Evolutionary conservation across 37 sponge, comb jelly and placozoan species (phyloP), one percentile per base, ranked within the genome.

Genomic region (Crambe crambe): DNA sequence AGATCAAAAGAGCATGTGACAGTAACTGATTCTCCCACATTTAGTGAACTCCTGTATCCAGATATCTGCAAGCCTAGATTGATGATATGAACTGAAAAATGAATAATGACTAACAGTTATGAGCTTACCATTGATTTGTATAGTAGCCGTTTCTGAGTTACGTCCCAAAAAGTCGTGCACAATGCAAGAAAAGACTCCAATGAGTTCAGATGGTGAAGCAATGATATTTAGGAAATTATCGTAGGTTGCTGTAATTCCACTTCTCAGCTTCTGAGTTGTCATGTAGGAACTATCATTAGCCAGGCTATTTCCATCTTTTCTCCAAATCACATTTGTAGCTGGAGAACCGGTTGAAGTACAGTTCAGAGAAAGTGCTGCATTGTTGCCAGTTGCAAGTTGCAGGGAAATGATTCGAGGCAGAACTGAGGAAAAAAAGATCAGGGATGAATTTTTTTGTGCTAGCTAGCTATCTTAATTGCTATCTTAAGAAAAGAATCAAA

Each of bases 311-410:
- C 34, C 74, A 73, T 73, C 34, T 54, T 54, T 54, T 3, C 57
- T 73, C 74, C 74, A 73, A 51, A 54, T 4, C 31, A 73, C 74
- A 73, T 25, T 56, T 10, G 31, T 31, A 27, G 74, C 74, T 34
- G 74, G 74, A 56, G 74, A 73, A 56, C 74, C 74, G 3, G 57
- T 73, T 29, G 74, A 73, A 26, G 57, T 73, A 47, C 74, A 73
- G 57, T 73, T 73, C 31, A 73, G 57, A 27, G 74, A 21, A 31
- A 68, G 39, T 36, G 39, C 38, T 68, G 69, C 25, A 36, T 4
- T 35, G 38, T 6, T 35, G 18, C 38, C 31, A 68, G 38, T 10
- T 36, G 12, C 38, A 68, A 68, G 69, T 18, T 68, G 69, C 21
- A 68, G 69, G 20, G 69, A 68, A 18, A 34, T 68, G 21, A 68